phyloP scores from a whole-genome alignment of 30 jellyfish, hydroid and myxozoan genomes.

The Nemopilema nomurai region DNA sequence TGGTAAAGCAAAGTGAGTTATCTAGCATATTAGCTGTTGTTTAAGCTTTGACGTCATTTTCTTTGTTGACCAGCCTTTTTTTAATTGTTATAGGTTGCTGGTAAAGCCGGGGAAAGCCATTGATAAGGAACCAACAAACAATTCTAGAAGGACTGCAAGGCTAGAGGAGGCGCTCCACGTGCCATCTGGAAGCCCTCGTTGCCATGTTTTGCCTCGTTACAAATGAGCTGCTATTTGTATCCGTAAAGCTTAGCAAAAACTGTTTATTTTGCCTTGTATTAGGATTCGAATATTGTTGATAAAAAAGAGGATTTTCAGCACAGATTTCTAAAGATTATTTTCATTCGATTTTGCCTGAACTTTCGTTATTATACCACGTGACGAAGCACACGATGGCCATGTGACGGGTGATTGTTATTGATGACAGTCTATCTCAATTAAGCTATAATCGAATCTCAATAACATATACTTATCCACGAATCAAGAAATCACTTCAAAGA shows the following conservation, averaged over 20 bases:
- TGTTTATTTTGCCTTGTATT: too few species aligned
- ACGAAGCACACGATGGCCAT: too few species aligned
- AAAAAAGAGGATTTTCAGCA: not conserved
- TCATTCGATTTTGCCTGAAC: not conserved
- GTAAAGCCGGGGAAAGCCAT: slow-evolving; percentile 80
- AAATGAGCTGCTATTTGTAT: not conserved
- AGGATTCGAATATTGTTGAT: too few species aligned
- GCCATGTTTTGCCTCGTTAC: not conserved
- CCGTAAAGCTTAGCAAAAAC: not conserved
- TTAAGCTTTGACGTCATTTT: too few species aligned
- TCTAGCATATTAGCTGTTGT: too few species aligned
- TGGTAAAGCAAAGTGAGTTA: too few species aligned
- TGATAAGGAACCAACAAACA: not conserved
- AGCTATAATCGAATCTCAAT: too few species aligned
- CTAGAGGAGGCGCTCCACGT: not conserved
- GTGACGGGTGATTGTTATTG: too few species aligned
- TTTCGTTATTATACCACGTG: too few species aligned
- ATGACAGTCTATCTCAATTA: too few species aligned
- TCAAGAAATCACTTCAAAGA: too few species aligned
- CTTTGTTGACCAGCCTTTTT: not conserved
- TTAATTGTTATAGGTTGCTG: slow-evolving; percentile 68
- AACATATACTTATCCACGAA: too few species aligned
- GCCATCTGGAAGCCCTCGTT: not conserved
- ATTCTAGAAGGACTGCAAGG: not conserved
- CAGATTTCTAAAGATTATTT: not conserved